Evolutionary conservation across 2,797 vertebrate species (phyloP).

Genomic region (Megaceryle alcyon): DNA sequence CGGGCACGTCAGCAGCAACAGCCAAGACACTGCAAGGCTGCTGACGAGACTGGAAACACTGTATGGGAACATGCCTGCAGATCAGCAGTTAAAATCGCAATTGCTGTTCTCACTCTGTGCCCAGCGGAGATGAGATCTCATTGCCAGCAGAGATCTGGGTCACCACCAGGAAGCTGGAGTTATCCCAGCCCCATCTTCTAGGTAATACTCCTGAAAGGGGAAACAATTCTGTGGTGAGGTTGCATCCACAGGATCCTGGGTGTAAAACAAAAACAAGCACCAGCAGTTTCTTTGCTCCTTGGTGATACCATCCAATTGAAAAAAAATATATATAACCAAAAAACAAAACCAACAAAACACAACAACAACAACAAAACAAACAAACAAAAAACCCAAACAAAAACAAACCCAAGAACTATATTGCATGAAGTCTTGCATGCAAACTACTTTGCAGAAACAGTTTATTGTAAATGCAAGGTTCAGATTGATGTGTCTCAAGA

Average conservation of each 20-base stretch:
- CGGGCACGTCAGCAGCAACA: not conserved
- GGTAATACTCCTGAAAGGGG: not conserved
- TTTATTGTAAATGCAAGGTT: not conserved
- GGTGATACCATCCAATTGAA: not conserved
- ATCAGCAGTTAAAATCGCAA: not conserved
- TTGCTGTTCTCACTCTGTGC: accelerated
- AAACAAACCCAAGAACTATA: not conserved
- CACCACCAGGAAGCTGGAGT: constrained; percentile 27
- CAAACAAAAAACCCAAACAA: too few relatives aligned
- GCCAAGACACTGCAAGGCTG: not conserved
- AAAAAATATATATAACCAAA: not conserved
- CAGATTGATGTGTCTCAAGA: not conserved
- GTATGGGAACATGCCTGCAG: not conserved
- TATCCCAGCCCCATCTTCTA: not conserved
- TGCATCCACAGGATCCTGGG: not conserved
- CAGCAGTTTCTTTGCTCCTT: not conserved
- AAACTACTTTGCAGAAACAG: not conserved
- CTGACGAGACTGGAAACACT: not conserved
- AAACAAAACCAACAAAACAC: too few relatives aligned
- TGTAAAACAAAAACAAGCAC: not conserved
- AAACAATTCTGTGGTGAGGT: not conserved
- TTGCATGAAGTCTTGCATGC: accelerated
- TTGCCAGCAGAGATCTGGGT: constrained; percentile 30
- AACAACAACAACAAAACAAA: too few relatives aligned
- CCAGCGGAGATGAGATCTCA: not conserved